A percentile compares a stretch with the other conserved stretches of the same genome.
Conservation (phyloP, 1,140 invertebrate species). For the Drosophila fuyamai region DNA sequence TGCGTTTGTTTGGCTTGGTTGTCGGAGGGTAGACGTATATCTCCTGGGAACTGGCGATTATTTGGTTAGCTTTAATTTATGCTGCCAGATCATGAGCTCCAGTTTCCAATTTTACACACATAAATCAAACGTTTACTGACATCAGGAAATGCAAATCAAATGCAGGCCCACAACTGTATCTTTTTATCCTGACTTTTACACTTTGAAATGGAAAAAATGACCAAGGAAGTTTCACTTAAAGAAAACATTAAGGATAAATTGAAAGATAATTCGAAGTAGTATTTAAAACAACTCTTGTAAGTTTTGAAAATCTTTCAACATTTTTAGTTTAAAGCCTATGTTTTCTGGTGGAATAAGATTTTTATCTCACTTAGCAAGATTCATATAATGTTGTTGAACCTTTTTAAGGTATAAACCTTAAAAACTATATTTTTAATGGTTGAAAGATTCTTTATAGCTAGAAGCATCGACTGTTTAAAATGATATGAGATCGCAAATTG, state of each 20-base stretch:
- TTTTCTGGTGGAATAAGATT: too few relatives aligned
- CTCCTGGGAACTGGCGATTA: slow-evolving; percentile 48
- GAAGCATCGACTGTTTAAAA: too few relatives aligned
- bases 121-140: slow-evolving; percentile 71
- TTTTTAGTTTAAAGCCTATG: too few relatives aligned
- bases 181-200: neutral
- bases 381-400: too few relatives aligned
- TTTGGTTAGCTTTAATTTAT: slow-evolving; percentile 80
- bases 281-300: too few relatives aligned
- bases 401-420: too few relatives aligned
- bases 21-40: slow-evolving; percentile 15
- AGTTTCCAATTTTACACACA: slow-evolving; percentile 13
- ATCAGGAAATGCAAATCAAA: slow-evolving; percentile 71
- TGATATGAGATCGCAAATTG: too few relatives aligned
- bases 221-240: too few relatives aligned
- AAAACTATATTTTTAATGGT: too few relatives aligned
- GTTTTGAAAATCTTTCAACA: too few relatives aligned
- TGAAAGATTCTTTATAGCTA: too few relatives aligned
- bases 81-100: slow-evolving; percentile 51
- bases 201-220: neutral
- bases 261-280: neutral
- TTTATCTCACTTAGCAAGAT: too few relatives aligned
- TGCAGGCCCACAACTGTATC: slow-evolving; percentile 17
- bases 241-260: neutral
- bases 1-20: slow-evolving; percentile 62